Evolutionary conservation across 2,113 vertebrate genomes (phyloP).

Genomic region (Poeciliopsis occidentalis): DNA sequence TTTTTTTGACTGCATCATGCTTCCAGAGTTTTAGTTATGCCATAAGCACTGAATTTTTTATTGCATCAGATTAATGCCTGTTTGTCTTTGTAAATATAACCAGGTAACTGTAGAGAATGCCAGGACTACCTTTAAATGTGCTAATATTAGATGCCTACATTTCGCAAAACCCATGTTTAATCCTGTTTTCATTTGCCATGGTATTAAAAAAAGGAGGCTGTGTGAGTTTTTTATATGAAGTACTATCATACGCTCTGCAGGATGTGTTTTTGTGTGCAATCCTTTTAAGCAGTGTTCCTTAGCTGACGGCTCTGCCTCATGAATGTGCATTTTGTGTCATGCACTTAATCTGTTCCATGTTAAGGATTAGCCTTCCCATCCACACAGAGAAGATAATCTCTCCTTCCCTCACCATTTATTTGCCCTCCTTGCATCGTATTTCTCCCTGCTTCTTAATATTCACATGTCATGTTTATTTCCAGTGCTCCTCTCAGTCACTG

Average conservation of each 20-base stretch:
- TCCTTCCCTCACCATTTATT: neutral
- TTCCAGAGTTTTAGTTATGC: neutral
- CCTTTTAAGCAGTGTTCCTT: slow-evolving; percentile 40
- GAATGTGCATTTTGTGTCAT: slow-evolving; percentile 55
- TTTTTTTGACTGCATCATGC: neutral
- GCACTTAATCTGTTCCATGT: slow-evolving; percentile 58
- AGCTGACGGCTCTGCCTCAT: slow-evolving; percentile 27
- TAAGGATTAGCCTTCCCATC: slow-evolving; percentile 53
- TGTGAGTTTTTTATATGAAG: slow-evolving; percentile 1
- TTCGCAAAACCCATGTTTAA: neutral
- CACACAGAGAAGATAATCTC: slow-evolving; percentile 20
- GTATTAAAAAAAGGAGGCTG: neutral
- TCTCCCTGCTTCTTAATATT: slow-evolving; percentile 2
- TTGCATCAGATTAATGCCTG: neutral
- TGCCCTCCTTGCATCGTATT: neutral
- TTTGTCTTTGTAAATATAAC: neutral
- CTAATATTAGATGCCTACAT: neutral
- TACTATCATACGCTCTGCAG: neutral
- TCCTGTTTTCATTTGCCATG: slow-evolving; percentile 1
- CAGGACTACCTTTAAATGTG: neutral
- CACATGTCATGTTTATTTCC: slow-evolving; percentile 24
- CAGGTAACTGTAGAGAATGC: neutral
- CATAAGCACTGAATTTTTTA: neutral
- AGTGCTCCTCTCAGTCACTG: neutral
- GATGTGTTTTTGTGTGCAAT: slow-evolving; percentile 29